Percentiles rank a stretch among this genome's conserved stretches.
Conservation (phyloP, 2,113 vertebrate genomes). For the Erinaceus europaeus region DNA sequence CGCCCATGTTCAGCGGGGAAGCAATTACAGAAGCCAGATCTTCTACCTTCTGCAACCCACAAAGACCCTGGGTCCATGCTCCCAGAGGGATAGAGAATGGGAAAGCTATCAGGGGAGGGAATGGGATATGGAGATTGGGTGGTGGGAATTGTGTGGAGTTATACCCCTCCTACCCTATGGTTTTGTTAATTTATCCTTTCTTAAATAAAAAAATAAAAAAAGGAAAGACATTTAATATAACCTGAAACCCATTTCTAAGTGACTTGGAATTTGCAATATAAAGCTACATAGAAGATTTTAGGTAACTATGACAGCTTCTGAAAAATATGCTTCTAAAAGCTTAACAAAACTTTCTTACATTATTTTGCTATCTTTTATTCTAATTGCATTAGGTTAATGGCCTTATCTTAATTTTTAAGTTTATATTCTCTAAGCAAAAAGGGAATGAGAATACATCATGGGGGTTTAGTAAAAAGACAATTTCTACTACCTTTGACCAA, state of each 20-base stretch:
- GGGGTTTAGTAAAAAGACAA: conserved; percentile 25
- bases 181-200: too few relatives aligned
- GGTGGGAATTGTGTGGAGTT: too few relatives aligned
- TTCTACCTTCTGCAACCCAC: too few relatives aligned
- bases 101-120: too few relatives aligned
- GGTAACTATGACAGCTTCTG: neutral
- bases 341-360: neutral
- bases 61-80: too few relatives aligned
- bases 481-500: conserved; percentile 32
- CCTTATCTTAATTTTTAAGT: neutral
- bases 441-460: conserved; percentile 18
- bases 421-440: conserved; percentile 27
- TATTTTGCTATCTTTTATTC: conserved; percentile 7
- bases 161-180: too few relatives aligned
- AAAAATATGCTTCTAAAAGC: neutral
- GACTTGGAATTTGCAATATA: conserved; percentile 1
- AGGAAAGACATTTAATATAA: neutral
- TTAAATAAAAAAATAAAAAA: neutral
- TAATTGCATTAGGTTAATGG: neutral
- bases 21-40: too few relatives aligned
- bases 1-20: too few relatives aligned
- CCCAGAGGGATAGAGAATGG: too few relatives aligned
- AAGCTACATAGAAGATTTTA: neutral
- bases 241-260: neutral
- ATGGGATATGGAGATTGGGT: too few relatives aligned